Evolutionary conservation across 2,888 invertebrate genomes (phyloP).

Genomic region (Drosophila parthenogenetica): DNA sequence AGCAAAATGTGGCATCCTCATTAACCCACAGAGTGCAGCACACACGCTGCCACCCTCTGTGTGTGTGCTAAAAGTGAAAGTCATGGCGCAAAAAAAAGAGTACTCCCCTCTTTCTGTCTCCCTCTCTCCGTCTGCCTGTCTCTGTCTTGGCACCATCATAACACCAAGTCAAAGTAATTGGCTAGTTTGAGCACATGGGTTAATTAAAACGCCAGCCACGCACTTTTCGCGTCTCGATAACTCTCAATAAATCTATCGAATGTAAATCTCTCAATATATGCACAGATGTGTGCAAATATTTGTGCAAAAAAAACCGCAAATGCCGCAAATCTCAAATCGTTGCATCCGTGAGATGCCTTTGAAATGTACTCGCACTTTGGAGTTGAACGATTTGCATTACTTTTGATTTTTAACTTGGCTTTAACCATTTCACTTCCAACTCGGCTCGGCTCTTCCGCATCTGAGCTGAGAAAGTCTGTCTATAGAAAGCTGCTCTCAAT

Average conservation of each 20-base stretch:
- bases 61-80: conserved; percentile 66
- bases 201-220: conserved; percentile 76
- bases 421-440: conserved; percentile 61
- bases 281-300: conserved; percentile 66
- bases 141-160: neutral
- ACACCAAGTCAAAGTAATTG: conserved; percentile 69
- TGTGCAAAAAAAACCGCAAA: conserved; percentile 59
- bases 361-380: conserved; percentile 60
- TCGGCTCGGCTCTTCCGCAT: conserved; percentile 46
- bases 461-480: conserved; percentile 46
- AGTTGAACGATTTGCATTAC: conserved; percentile 31
- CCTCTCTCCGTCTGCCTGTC: neutral
- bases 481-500: conserved; percentile 66
- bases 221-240: conserved; percentile 52
- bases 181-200: conserved; percentile 77
- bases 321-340: conserved; percentile 62
- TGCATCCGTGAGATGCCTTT: conserved; percentile 80
- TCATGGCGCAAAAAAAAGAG: conserved; percentile 62
- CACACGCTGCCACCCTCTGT: conserved; percentile 6
- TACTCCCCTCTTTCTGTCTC: neutral
- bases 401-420: conserved; percentile 37
- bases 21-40: conserved; percentile 67
- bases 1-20: conserved; percentile 78
- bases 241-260: conserved; percentile 53
- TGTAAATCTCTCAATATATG: conserved; percentile 40